Evolutionary conservation across 1,140 invertebrate species (phyloP).

Genomic region (Forficula auricularia): DNA sequence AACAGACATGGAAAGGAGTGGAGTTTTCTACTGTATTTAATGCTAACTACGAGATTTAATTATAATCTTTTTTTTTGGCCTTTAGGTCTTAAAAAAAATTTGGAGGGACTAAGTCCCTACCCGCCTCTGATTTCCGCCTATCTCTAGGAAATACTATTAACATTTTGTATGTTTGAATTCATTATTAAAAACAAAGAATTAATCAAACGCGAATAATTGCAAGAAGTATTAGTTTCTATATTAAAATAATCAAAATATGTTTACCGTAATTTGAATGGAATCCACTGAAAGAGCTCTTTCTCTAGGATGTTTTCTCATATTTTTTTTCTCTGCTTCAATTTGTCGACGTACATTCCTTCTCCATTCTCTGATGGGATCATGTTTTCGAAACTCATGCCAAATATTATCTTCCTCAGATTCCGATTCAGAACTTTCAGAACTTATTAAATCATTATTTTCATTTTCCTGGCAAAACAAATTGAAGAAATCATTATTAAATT

Average conservation of each 20-base stretch:
- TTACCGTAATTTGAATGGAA: conserved; percentile 22
- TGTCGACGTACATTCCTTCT: conserved; percentile 25
- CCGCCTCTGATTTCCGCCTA: too few species aligned
- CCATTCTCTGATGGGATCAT: conserved; percentile 20
- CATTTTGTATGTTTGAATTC: too few species aligned
- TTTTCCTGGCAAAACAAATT: conserved; percentile 16
- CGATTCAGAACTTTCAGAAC: background rate
- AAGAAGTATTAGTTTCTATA: too few species aligned
- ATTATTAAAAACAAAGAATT: too few species aligned
- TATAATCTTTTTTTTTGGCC: too few species aligned
- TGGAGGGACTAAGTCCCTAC: too few species aligned
- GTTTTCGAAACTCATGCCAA: conserved; percentile 1
- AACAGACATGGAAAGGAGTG: too few species aligned
- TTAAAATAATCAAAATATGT: conserved; percentile 10
- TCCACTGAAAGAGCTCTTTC: conserved; percentile 19
- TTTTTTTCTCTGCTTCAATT: conserved; percentile 26
- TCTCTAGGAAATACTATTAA: too few species aligned
- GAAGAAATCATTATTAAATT: conserved; percentile 2
- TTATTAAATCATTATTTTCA: conserved; percentile 7
- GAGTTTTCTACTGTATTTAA: too few species aligned
- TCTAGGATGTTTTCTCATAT: conserved; percentile 21
- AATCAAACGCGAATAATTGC: too few species aligned
- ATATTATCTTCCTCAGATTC: conserved; percentile 1
- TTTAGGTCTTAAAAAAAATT: too few species aligned
- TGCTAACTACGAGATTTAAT: too few species aligned